phyloP scores from a whole-genome alignment of 1,140 invertebrate species.

The Tenebrio molitor region DNA sequence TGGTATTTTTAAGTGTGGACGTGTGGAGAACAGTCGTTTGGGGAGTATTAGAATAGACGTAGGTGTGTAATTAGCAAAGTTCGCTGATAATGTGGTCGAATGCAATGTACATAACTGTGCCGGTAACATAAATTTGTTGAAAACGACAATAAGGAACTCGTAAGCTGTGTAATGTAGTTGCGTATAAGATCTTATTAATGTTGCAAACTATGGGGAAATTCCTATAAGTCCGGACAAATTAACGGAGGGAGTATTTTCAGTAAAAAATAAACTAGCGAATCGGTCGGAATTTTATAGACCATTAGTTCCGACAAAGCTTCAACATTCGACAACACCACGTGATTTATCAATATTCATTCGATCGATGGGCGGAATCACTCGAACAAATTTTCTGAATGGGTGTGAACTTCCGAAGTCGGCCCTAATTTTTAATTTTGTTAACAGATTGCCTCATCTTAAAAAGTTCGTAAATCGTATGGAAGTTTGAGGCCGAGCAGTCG shows the following conservation, averaged over 20 bases:
- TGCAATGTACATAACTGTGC: constrained; percentile 38
- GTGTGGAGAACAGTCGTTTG: constrained; percentile 28
- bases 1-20: constrained; percentile 33
- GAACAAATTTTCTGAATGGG: constrained; percentile 48
- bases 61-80: constrained; percentile 40
- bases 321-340: constrained; percentile 40
- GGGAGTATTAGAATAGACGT: constrained; percentile 32
- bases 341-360: constrained; percentile 49
- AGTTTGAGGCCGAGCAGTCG: constrained; percentile 41
- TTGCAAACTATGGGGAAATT: constrained; percentile 2
- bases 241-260: neutral
- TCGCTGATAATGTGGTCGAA: constrained; percentile 33
- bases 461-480: constrained; percentile 47
- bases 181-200: constrained; percentile 16
- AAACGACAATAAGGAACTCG: constrained; percentile 35
- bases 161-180: constrained; percentile 10
- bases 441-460: constrained; percentile 49
- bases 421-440: constrained; percentile 55
- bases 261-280: constrained; percentile 23
- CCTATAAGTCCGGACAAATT: constrained; percentile 9
- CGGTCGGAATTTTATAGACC: constrained; percentile 39
- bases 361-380: constrained; percentile 43
- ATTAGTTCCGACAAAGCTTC: constrained; percentile 32
- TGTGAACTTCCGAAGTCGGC: constrained; percentile 45
- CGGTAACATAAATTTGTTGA: constrained; percentile 23